Conservation (phyloP, 2,113 vertebrate genomes). For the Sturnira hondurensis region DNA sequence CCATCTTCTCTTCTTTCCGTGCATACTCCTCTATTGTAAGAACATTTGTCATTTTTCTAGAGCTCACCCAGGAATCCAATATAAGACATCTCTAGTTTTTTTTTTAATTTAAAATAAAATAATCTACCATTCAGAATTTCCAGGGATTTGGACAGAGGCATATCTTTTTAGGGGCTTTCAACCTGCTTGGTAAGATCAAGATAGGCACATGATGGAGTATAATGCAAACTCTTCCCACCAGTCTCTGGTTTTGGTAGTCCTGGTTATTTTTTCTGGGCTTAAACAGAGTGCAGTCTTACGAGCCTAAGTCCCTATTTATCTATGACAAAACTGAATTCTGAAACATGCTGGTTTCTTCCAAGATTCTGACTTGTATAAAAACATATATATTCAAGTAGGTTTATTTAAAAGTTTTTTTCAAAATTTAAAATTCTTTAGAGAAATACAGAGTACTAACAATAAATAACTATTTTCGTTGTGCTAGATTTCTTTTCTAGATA, state of each 20-base stretch:
- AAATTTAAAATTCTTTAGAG: neutral
- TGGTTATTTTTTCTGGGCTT: neutral
- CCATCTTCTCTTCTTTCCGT: neutral
- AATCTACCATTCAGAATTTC: neutral
- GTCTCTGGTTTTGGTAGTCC: neutral
- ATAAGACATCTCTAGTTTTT: neutral
- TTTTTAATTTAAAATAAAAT: neutral
- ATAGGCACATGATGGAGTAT: neutral
- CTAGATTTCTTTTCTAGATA: neutral
- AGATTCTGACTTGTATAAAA: neutral
- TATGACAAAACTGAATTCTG: neutral
- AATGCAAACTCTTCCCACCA: neutral
- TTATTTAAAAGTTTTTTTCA: neutral
- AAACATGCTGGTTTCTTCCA: neutral
- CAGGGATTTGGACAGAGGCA: neutral
- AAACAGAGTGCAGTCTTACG: neutral
- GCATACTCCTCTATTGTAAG: neutral
- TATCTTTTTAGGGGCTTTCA: neutral
- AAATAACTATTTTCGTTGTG: neutral
- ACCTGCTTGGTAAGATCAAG: neutral
- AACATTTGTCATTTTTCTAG: neutral
- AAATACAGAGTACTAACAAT: neutral
- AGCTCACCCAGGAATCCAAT: neutral
- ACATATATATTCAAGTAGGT: neutral
- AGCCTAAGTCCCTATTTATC: neutral